phyloP scores from a whole-genome alignment of 2,113 vertebrate genomes.

The Tetraodon nigroviridis region DNA sequence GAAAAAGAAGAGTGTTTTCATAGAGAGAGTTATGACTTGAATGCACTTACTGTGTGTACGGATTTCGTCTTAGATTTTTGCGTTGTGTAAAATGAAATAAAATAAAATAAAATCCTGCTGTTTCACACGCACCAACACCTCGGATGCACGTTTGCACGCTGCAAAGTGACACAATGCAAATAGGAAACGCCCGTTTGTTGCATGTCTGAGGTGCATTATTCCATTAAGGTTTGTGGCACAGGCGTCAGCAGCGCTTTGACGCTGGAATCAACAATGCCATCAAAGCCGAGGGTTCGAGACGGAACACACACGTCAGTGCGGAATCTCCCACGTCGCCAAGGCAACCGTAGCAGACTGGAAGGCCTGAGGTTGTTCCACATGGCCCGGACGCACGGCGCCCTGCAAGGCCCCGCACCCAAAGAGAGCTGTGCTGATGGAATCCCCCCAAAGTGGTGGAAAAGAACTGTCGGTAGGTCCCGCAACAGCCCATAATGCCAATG shows the following conservation, averaged over 20 bases:
- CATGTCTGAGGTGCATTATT: conserved; percentile 26
- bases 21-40: conserved; percentile 32
- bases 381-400: conserved; percentile 15
- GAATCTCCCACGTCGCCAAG: conserved; percentile 38
- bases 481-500: conserved; percentile 6
- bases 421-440: conserved; percentile 1
- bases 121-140: conserved; percentile 16
- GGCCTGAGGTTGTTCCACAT: conserved; percentile 22
- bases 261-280: conserved; percentile 17
- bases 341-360: conserved; percentile 23
- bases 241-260: conserved; percentile 14
- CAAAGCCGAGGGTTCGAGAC: conserved; percentile 25
- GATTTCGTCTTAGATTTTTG: neutral
- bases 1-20: conserved; percentile 25
- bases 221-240: conserved; percentile 12
- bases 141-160: neutral
- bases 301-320: conserved; percentile 17
- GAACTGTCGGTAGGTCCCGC: conserved; percentile 1
- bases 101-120: neutral
- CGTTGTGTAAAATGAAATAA: too few relatives aligned
- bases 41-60: neutral
- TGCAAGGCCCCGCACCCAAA: conserved; percentile 10
- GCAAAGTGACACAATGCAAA: neutral
- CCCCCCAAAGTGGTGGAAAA: conserved; percentile 1
- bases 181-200: conserved; percentile 19